phyloP scores from a whole-genome alignment of 2,888 invertebrate species.

The Lochmaea crataegi region DNA sequence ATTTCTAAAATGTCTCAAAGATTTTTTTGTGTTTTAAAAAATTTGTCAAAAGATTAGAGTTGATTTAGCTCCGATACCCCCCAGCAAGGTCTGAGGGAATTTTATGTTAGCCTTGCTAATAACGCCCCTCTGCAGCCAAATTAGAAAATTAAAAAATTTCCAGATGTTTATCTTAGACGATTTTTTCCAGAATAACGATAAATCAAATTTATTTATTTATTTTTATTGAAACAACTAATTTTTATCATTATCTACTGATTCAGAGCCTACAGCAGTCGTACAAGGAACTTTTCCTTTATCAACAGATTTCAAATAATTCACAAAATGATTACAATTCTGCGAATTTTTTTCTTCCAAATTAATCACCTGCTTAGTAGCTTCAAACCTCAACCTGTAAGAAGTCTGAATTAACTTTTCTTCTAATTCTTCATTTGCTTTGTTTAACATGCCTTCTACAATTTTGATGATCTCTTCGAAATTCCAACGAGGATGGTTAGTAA shows the following conservation, averaged over 20 bases:
- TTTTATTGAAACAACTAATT: neutral
- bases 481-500: neutral
- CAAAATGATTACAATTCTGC: constrained; percentile 51
- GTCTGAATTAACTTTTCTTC: constrained; percentile 49
- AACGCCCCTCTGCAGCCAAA: too few species aligned
- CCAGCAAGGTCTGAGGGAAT: too few species aligned
- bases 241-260: neutral
- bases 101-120: too few species aligned
- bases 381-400: constrained; percentile 50
- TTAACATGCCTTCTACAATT: constrained; percentile 44
- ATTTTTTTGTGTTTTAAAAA: too few species aligned
- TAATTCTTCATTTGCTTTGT: constrained; percentile 39
- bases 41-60: too few species aligned
- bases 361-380: constrained; percentile 52
- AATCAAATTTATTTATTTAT: neutral
- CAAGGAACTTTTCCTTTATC: constrained; percentile 33
- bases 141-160: too few species aligned
- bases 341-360: constrained; percentile 50
- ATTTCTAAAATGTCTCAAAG: too few species aligned
- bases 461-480: constrained; percentile 45
- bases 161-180: too few species aligned
- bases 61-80: too few species aligned
- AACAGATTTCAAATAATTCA: constrained; percentile 48
- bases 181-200: too few species aligned
- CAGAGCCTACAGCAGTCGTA: constrained; percentile 1